These are phyloP conservation scores for Loris lydekkerianus DNA, from an alignment of 2,797 vertebrate genomes.

Conservation along the genomic window DNA sequence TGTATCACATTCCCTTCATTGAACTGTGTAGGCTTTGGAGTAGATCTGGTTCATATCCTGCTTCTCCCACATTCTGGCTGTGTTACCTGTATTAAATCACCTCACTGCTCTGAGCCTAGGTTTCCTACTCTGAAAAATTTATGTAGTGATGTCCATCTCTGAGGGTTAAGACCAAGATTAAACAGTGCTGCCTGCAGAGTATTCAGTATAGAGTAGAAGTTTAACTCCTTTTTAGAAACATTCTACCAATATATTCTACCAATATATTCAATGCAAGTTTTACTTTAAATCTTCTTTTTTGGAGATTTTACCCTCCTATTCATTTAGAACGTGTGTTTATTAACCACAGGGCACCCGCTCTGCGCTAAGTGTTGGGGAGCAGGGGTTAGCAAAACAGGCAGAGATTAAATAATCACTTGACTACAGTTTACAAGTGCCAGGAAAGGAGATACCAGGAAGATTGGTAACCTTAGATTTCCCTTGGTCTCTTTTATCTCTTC, in stretches of 20 bases:
- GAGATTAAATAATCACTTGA: neutral
- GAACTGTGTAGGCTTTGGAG: neutral
- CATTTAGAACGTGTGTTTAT: neutral
- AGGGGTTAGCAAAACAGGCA: neutral
- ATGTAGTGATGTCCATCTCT: neutral
- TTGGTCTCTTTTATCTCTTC: slow-evolving; percentile 53
- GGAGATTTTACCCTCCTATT: neutral
- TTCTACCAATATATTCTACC: neutral
- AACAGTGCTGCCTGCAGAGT: neutral
- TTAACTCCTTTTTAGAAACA: neutral
- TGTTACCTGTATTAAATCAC: neutral
- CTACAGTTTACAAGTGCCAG: neutral
- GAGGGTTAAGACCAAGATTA: neutral
- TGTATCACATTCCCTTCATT: neutral
- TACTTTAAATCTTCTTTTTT: neutral
- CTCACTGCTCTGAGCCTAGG: neutral
- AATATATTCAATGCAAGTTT: neutral
- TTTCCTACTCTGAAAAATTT: neutral
- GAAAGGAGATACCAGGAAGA: neutral
- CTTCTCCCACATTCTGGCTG: neutral
- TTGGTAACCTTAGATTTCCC: slow-evolving; percentile 29
- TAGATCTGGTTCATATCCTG: neutral
- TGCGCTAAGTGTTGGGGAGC: neutral
- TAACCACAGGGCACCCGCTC: neutral
- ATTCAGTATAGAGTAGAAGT: neutral